Percentiles rank a stretch among this genome's conserved stretches.
Evolutionary conservation across 1,140 invertebrate species (phyloP).

Genomic region (Drosophila orena): DNA sequence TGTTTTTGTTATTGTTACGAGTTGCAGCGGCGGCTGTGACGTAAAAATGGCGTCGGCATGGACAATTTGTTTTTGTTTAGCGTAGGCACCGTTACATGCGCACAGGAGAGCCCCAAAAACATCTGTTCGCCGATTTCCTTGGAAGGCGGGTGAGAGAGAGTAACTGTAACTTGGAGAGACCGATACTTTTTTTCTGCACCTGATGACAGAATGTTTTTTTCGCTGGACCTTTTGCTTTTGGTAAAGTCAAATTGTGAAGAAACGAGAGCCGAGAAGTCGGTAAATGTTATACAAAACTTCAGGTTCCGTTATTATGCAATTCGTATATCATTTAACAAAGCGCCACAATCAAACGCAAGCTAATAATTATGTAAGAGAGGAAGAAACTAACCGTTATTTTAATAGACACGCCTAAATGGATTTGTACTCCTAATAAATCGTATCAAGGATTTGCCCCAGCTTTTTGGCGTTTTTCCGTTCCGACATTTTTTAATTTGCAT

Average conservation of each 20-base stretch:
- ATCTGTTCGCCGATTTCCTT: slow-evolving; percentile 58
- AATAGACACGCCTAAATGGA: slow-evolving; percentile 40
- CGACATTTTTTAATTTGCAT: slow-evolving; percentile 5
- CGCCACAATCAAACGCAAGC: not conserved
- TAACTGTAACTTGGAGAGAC: slow-evolving; percentile 12
- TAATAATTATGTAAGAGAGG: slow-evolving; percentile 24
- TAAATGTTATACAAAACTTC: slow-evolving; percentile 34
- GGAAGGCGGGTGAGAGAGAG: slow-evolving; percentile 49
- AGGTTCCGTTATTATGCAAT: slow-evolving; percentile 38
- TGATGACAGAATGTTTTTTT: slow-evolving; percentile 36
- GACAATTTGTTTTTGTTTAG: slow-evolving; percentile 80
- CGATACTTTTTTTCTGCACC: slow-evolving; percentile 39
- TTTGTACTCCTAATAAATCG: slow-evolving; percentile 15
- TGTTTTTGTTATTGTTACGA: slow-evolving; percentile 50
- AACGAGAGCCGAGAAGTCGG: slow-evolving; percentile 32
- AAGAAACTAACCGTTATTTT: slow-evolving; percentile 24
- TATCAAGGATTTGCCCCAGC: slow-evolving; percentile 12
- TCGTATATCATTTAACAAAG: slow-evolving; percentile 12
- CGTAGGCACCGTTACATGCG: slow-evolving; percentile 66
- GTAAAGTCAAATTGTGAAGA: slow-evolving; percentile 37
- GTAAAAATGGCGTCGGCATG: slow-evolving; percentile 56
- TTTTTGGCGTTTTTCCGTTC: slow-evolving; percentile 15
- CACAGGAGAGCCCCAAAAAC: slow-evolving; percentile 59
- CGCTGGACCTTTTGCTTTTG: slow-evolving; percentile 33
- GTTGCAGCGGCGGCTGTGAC: slow-evolving; percentile 45